Conservation (phyloP, 2,113 vertebrate species). For the Alectura lathami region DNA sequence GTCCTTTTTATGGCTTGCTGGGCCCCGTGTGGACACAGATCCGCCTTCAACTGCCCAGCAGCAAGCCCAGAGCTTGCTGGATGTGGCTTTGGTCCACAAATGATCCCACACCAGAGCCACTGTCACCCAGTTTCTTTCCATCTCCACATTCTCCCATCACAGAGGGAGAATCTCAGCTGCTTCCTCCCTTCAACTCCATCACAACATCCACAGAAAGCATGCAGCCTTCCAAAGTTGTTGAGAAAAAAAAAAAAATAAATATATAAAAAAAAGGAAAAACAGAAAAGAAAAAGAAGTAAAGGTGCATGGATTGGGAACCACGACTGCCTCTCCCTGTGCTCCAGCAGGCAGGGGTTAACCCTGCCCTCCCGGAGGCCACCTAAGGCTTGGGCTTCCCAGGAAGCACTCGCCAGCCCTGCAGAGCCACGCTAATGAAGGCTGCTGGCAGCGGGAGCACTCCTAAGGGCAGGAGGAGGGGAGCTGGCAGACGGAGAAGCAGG, state of each 20-base stretch:
- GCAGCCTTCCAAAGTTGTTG: not conserved
- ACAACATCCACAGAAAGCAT: fast-evolving
- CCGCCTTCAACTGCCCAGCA: not conserved
- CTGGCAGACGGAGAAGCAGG: not conserved
- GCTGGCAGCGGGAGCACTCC: not conserved
- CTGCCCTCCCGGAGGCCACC: not conserved
- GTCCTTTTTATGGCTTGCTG: not conserved
- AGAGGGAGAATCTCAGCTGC: not conserved
- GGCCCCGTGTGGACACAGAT: not conserved
- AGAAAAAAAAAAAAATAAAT: not conserved
- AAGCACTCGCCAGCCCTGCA: not conserved
- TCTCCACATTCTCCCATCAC: no score
- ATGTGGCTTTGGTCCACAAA: not conserved
- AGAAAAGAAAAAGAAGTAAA: not conserved
- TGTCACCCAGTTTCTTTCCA: not conserved
- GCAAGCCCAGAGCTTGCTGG: not conserved
- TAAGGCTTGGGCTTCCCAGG: not conserved
- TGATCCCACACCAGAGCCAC: not conserved
- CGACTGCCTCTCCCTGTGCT: not conserved
- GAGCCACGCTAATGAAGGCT: slow-evolving; percentile 32
- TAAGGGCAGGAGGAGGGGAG: not conserved
- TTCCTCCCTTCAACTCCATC: not conserved
- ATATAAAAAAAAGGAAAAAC: not conserved
- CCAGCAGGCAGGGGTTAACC: slow-evolving; percentile 7
- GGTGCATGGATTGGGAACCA: fast-evolving